Conservation (phyloP, 1,140 invertebrate species). For the Drosophila cardini region DNA sequence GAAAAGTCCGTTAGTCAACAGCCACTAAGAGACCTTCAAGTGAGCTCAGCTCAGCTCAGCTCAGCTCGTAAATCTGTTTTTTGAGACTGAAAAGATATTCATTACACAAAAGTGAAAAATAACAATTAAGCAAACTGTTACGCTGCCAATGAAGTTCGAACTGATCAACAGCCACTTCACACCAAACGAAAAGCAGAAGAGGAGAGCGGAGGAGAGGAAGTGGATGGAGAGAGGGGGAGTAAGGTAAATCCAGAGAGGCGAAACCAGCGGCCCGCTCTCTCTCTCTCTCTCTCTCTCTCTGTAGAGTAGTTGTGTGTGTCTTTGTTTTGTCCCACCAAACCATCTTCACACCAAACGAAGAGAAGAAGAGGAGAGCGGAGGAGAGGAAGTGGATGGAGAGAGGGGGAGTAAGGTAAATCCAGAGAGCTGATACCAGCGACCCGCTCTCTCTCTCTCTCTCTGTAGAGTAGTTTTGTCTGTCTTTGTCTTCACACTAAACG, state of each 20-base stretch:
- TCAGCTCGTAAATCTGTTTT: conserved; percentile 2
- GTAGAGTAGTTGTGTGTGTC: no score
- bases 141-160: conserved; percentile 2
- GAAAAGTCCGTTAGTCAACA: conserved; percentile 13
- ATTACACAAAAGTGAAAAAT: conserved; percentile 57
- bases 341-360: conserved; percentile 30
- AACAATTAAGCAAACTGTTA: conserved; percentile 70
- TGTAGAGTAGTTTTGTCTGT: no score
- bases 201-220: conserved; percentile 9
- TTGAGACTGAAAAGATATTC: conserved; percentile 11
- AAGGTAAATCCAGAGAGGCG: neutral
- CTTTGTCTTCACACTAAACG: conserved; percentile 35
- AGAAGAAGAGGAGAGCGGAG: conserved; percentile 15
- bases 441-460: neutral
- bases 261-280: neutral
- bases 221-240: neutral
- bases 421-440: neutral
- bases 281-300: neutral
- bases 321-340: no score
- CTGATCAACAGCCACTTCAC: conserved; percentile 38
- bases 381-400: neutral
- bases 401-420: neutral
- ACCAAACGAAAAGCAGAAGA: conserved; percentile 14
- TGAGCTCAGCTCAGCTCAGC: conserved; percentile 14
- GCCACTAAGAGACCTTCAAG: conserved; percentile 7